Conservation (phyloP, 2,113 vertebrate genomes). For the Eurypyga helias region DNA sequence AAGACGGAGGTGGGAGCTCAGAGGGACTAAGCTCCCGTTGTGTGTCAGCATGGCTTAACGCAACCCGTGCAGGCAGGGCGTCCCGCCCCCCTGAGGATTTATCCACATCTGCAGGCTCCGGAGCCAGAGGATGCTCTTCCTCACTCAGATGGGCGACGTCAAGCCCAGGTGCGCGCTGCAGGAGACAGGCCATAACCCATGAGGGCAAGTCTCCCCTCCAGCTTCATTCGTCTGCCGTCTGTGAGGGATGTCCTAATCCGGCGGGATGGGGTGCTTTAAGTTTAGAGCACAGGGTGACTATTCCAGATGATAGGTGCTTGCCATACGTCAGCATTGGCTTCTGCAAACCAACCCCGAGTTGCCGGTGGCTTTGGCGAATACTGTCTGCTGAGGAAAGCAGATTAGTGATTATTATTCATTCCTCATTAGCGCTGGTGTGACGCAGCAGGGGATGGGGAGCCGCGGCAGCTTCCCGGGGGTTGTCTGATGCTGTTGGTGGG, state of each 20-base stretch:
- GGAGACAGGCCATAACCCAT: background rate
- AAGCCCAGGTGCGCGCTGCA: background rate
- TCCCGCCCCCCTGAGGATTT: accelerated
- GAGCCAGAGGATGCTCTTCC: background rate
- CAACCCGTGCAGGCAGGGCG: background rate
- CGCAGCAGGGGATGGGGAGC: background rate
- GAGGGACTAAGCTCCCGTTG: background rate
- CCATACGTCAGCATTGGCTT: background rate
- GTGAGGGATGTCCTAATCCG: background rate
- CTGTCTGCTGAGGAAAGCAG: background rate
- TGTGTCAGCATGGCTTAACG: background rate
- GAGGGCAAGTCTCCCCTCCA: background rate
- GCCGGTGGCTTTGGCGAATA: background rate
- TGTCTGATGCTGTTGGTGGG: background rate
- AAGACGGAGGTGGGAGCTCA: background rate
- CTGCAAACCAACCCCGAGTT: background rate
- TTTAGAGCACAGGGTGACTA: background rate
- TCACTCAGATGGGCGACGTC: background rate
- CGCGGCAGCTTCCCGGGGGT: background rate
- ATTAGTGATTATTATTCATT: slow-evolving; percentile 11
- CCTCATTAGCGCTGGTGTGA: background rate
- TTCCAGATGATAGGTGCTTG: background rate
- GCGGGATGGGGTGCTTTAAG: background rate
- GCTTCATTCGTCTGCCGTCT: background rate
- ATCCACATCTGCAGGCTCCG: background rate